A percentile compares a stretch with the other conserved stretches of the same genome.
These are phyloP conservation scores for Eulacestoma nigropectus DNA, from an alignment of 2,113 vertebrate species.

Conservation along the genomic window DNA sequence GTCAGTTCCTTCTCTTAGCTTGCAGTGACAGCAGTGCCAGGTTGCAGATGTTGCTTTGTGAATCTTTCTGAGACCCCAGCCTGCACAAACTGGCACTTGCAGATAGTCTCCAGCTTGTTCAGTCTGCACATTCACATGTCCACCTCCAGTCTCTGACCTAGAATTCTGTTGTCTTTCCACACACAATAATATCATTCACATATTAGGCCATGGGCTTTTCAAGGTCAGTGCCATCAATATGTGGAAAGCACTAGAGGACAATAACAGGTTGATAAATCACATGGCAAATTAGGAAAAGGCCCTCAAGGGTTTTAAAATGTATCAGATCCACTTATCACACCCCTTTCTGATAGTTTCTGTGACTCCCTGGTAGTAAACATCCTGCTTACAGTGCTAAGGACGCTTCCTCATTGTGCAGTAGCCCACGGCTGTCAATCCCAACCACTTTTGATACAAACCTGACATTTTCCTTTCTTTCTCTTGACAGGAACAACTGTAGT, in stretches of 20 bases:
- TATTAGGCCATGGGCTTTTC: constrained; percentile 23
- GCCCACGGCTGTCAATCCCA: not conserved
- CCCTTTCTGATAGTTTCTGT: constrained; percentile 4
- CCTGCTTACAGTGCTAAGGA: not conserved
- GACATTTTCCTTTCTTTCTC: not conserved
- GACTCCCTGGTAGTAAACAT: constrained; percentile 8
- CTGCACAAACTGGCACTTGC: not conserved
- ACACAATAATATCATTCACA: not conserved
- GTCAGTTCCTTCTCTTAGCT: not conserved
- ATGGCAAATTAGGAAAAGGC: constrained; percentile 51
- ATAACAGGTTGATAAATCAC: constrained; percentile 52
- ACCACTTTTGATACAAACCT: not conserved
- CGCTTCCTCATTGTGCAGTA: not conserved
- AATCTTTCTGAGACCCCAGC: not conserved
- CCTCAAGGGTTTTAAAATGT: constrained; percentile 23
- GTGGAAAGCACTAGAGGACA: constrained; percentile 39
- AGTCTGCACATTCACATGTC: not conserved
- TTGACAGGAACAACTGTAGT: not conserved
- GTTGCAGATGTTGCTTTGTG: not conserved
- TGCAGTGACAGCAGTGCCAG: not conserved
- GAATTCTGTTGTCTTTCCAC: constrained; percentile 14
- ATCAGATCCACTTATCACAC: constrained; percentile 31
- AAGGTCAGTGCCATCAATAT: constrained; percentile 42
- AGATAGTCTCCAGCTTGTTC: not conserved
- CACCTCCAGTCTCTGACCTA: not conserved